Percentiles rank a stretch among this genome's conserved stretches.
These are phyloP conservation scores for Drosophila sucinea DNA, from an alignment of 1,140 invertebrate genomes.

Conservation along the genomic window DNA sequence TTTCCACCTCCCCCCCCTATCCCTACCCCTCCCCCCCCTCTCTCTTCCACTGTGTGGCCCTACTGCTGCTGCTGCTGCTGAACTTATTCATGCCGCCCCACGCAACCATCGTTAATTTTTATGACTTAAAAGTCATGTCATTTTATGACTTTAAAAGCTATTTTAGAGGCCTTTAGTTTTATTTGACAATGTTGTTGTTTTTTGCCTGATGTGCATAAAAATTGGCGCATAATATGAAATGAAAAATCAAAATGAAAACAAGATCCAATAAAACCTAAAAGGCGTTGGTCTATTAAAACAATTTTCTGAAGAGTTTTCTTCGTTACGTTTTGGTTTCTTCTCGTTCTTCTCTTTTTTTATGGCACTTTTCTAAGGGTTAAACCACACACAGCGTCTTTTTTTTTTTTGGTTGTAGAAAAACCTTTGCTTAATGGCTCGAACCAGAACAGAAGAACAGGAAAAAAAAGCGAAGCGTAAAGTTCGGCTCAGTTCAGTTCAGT, in stretches of 20 bases:
- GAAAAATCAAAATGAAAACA: constrained; percentile 33
- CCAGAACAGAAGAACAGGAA: constrained; percentile 6
- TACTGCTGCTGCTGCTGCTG: neutral
- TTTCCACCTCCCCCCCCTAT: neutral
- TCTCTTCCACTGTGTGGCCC: constrained; percentile 14
- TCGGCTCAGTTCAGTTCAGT: constrained; percentile 30
- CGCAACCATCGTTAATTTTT: constrained; percentile 80
- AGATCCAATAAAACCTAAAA: constrained; percentile 55
- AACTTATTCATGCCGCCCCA: constrained; percentile 49
- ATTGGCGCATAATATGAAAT: constrained; percentile 65
- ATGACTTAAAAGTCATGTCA: constrained; percentile 74
- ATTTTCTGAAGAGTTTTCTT: constrained; percentile 43
- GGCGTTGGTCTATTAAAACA: constrained; percentile 64
- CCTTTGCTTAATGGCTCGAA: constrained; percentile 22
- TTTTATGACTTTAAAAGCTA: constrained; percentile 82
- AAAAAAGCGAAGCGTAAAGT: constrained; percentile 41
- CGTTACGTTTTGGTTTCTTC: constrained; percentile 9
- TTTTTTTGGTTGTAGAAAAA: constrained; percentile 3
- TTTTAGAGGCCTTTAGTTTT: constrained; percentile 79
- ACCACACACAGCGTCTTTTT: constrained; percentile 40
- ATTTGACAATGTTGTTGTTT: constrained; percentile 67
- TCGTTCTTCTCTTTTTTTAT: constrained; percentile 29
- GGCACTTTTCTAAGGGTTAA: constrained; percentile 53
- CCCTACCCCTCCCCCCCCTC: neutral
- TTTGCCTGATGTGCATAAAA: constrained; percentile 60